Percentiles rank a stretch among this genome's conserved stretches.
These are phyloP conservation scores for Amaurobius ferox DNA, from an alignment of 2,888 invertebrate genomes.

Conservation along the genomic window DNA sequence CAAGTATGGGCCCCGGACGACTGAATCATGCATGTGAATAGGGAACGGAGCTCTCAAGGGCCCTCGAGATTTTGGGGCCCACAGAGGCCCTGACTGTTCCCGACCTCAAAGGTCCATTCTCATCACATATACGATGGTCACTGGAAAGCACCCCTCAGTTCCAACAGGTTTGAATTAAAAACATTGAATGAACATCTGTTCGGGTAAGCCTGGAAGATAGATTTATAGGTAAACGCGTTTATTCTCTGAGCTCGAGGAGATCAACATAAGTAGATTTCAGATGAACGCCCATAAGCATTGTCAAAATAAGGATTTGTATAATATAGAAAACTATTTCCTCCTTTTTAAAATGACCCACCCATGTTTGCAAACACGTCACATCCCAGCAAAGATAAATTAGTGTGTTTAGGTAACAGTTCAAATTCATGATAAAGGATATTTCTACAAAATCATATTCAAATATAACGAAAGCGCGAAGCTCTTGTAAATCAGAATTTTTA, in stretches of 20 bases:
- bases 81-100: slow-evolving; percentile 57
- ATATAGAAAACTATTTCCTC: too few relatives aligned
- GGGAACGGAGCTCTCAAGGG: slow-evolving; percentile 63
- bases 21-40: slow-evolving; percentile 72
- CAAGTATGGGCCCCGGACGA: slow-evolving; percentile 61
- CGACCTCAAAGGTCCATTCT: slow-evolving; percentile 61
- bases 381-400: too few relatives aligned
- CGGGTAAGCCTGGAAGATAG: neutral
- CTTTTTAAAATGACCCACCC: too few relatives aligned
- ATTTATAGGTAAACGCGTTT: slow-evolving; percentile 23
- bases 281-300: too few relatives aligned
- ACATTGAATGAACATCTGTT: slow-evolving; percentile 68
- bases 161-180: slow-evolving; percentile 49
- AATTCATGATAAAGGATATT: too few relatives aligned
- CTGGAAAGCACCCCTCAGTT: slow-evolving; percentile 18
- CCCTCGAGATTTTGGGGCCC: slow-evolving; percentile 52
- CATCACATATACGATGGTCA: neutral
- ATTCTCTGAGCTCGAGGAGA: neutral
- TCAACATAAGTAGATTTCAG: too few relatives aligned
- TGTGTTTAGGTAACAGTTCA: too few relatives aligned
- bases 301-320: too few relatives aligned
- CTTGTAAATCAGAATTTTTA: too few relatives aligned
- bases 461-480: too few relatives aligned
- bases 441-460: too few relatives aligned
- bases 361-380: too few relatives aligned